Base-by-base conservation (phyloP, 92 coral and sea anemone species). In the Porites lobata region DNA sequence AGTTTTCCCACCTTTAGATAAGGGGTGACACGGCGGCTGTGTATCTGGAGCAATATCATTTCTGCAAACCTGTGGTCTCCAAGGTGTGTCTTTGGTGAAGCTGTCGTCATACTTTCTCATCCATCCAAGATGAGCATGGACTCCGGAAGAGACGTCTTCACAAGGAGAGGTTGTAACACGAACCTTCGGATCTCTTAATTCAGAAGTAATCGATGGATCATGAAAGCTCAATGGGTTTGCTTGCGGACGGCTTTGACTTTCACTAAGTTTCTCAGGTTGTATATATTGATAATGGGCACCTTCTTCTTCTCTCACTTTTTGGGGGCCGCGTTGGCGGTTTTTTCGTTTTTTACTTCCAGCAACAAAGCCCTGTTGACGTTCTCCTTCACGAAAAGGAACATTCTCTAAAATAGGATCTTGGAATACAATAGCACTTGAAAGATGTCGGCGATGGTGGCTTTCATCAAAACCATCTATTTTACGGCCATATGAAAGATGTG, bases 321-420 rank as follows among this genome's bases (percentile, higher is more conserved):
- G 87, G 13, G 74, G 87, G 50, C 87, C 73, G 38, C 73, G 87
- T 22, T 38, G 80, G 15, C 87, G 71, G 73, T 59, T 72, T 59
- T 83, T 83, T 21, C 87, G 50, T 52, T 83, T 83, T 50, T 6
- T 83, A 72, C 87, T 84, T 59, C 87, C 87, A 72, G 74, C 80
- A 29, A 79, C 80, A 71, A 17, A 17, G 14, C 74, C 80, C 22
- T 65, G 80, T 65, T 50, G 80, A 73, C 17, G 70, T 21, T 24
- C 64, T 6, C 59, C 65, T 47, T 59, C 26, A 11, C 65, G 63
- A 18, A 74, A 64, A 13, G 87, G 15, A 51, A 80, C 21, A 43
- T 63, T 22, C 0, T 61, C 65, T 9, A 79, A 50, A 6, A 72
- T 9, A 32, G 69, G 78, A 12, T 19, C 13, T 20, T 83, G 79